Base-by-base conservation (phyloP, 1,140 invertebrate species). In the Caenorhabditis brenneri region DNA sequence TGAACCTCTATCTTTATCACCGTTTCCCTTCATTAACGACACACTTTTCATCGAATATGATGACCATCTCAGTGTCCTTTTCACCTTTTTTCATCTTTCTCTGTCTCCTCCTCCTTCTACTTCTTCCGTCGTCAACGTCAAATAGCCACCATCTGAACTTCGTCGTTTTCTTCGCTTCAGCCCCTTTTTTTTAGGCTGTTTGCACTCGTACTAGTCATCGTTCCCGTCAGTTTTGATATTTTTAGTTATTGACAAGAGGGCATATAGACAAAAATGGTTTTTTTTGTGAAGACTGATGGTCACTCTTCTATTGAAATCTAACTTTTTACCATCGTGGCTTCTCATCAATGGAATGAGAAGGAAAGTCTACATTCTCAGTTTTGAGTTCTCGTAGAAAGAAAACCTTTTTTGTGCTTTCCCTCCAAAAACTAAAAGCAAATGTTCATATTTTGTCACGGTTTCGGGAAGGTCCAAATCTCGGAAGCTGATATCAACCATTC, bases 181-280 rank as follows among this genome's bases (percentile, higher is more conserved):
- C 24, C 3, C 22, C 39, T 42, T 58, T n/a, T 15, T 24, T 39
- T 22, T n/a, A 12, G 36, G 65, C 36, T 74, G 27, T 65, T 65
- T 65, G 58, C 58, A 65, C 58, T 65, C 31, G 58, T 65, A 65
- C 58, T 65, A 65, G 58, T 65, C 58, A 65, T 65, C 58, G 31
- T 36, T 65, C 29, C 19, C 31, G 29, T 36, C 31, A 65, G 29
- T 65, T 33, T 65, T 65, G n/a, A 33, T 65, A 55, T 55, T 55
- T 27, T 55, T 55, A 24, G n/a, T n/a, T n/a, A n/a, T n/a, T 55
- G 53, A 22, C 27, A 15, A 29, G 10, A 29, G 12, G 10, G 27
- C 9, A 10, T 27, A 55, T 19, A 29, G 19, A 55, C 22, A 55
- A n/a, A 55, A 24, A 55, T n/a, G 58, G 29, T 33, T 19, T 65